Evolutionary conservation across 2,113 vertebrate species (phyloP), one percentile per base, ranked within the genome.

Genomic region (Mesoclemmys tuberculata): DNA sequence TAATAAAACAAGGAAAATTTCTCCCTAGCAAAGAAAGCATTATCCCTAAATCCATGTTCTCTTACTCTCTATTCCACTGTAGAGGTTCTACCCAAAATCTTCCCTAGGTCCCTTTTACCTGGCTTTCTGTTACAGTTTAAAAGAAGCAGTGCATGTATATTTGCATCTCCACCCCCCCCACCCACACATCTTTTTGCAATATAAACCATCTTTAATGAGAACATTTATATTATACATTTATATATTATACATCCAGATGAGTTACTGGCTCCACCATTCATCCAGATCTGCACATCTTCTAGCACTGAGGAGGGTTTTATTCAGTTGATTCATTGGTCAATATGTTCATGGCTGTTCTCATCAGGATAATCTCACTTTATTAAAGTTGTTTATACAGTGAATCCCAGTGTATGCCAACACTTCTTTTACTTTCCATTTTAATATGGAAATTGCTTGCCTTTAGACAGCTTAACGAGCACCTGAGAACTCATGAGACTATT

Each of bases 41-140:
- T 2, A 82, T 94, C 27, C 87, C 2, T 84, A 92, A 58, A 83
- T 27, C 55, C 87, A 78, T 52, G 78, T 89, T 85, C 22, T 79
- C 38, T 94, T 46, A 90, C 75, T 52, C 51, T 14, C 51, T 95
- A 56, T 87, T 90, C 21, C 3, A 14, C 21, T 87, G 61, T 41
- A 85, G 55, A 93, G 51, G 24, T 92, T 94, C 90, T 77, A 84
- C 95, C 85, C 85, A 54, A 80, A 84, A 46, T 74, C 22, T 81
- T 94, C 19, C 16, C 85, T 16, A 16, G 51, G 14, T 16, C 51
- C 51, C 51, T 52, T 16, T 18, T 13, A 52, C 18, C 51, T 16
- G 51, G 51, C 51, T 52, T 52, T 5, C 16, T 16, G 51, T 3
- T 18, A 52, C 51, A 52, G 12, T 52, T 52, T 52, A 52, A 52